Evolutionary conservation across 2,797 vertebrate species (phyloP).

Genomic region (Podargus strigoides): DNA sequence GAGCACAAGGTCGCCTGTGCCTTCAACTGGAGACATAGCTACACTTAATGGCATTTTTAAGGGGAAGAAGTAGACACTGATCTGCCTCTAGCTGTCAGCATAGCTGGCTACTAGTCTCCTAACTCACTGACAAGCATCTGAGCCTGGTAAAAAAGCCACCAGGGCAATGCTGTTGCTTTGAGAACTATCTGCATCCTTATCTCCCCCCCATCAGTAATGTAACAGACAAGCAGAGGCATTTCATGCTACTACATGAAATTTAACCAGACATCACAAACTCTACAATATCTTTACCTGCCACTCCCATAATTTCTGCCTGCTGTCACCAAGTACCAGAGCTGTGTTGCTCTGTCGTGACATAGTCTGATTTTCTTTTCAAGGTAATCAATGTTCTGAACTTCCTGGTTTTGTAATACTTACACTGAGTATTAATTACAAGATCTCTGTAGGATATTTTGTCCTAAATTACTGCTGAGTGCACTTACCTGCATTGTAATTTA

Average conservation of each 20-base stretch:
- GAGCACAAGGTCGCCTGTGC: not conserved
- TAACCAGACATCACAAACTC: not conserved
- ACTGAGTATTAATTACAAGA: not conserved
- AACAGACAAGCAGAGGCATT: not conserved
- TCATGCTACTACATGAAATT: not conserved
- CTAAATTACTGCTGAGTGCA: not conserved
- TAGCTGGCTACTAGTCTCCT: not conserved
- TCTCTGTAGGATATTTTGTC: not conserved
- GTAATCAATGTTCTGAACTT: not conserved
- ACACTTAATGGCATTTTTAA: not conserved
- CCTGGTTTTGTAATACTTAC: not conserved
- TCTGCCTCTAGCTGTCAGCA: not conserved
- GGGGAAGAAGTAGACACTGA: not conserved
- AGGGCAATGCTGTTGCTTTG: not conserved
- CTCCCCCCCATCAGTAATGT: not conserved
- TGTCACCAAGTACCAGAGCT: not conserved
- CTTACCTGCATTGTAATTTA: not conserved
- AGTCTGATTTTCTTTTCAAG: not conserved
- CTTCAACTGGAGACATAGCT: not conserved
- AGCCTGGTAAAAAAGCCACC: not conserved
- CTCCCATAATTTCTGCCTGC: not conserved
- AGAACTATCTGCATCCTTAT: not conserved
- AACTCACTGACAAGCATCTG: not conserved
- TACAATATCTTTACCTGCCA: not conserved
- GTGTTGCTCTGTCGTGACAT: not conserved